phyloP scores from a whole-genome alignment of 2,797 vertebrate genomes.

The Lepidocolaptes lacrymiger region DNA sequence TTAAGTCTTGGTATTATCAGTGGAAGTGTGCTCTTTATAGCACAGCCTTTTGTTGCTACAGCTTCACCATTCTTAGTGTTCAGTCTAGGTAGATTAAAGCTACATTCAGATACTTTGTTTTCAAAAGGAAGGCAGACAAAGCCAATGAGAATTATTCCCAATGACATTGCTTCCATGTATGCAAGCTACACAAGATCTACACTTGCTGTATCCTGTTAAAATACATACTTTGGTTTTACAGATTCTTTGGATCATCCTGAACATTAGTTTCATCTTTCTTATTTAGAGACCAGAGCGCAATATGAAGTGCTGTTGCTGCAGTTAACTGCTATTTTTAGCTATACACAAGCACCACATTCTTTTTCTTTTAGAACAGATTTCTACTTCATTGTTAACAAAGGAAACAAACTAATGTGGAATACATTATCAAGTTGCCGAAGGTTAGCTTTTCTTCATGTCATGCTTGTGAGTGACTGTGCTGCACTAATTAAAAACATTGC shows the following conservation, averaged over 20 bases:
- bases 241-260: neutral
- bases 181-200: neutral
- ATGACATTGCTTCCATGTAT: neutral
- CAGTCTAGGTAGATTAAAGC: neutral
- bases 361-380: neutral
- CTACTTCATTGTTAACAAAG: conserved; percentile 32
- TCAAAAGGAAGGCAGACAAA: neutral
- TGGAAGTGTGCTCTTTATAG: neutral
- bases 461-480: conserved; percentile 15
- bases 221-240: neutral
- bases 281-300: neutral
- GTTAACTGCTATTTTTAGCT: conserved; percentile 19
- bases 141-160: neutral
- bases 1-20: neutral
- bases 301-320: neutral
- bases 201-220: neutral
- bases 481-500: conserved; percentile 71
- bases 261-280: neutral
- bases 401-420: neutral
- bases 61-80: neutral
- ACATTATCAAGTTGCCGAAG: conserved; percentile 37
- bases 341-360: neutral
- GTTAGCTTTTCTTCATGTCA: conserved; percentile 21
- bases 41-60: neutral
- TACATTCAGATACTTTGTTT: neutral